Conservation (phyloP, 1,140 invertebrate genomes). For the Rhysida immarginata region DNA sequence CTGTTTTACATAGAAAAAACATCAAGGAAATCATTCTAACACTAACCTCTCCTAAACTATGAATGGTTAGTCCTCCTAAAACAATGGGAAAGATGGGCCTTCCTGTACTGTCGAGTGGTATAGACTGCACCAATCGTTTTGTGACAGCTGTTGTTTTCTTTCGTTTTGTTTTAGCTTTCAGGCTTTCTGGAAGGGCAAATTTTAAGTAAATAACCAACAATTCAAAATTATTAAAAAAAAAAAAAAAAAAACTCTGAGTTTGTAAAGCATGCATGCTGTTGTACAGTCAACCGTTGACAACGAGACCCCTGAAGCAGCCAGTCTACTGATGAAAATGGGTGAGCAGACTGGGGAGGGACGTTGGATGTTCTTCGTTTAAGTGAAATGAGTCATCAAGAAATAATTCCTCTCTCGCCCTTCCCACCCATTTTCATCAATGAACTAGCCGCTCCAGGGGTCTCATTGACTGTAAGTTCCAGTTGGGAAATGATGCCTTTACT, state of each 20-base stretch:
- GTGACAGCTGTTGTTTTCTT: slow-evolving; percentile 24
- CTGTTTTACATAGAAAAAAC: neutral
- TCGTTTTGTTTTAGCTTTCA: slow-evolving; percentile 21
- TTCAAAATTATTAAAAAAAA: no score
- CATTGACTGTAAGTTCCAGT: neutral
- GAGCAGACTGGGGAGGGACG: no score
- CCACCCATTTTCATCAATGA: no score
- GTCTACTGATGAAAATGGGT: no score
- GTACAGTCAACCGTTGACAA: no score
- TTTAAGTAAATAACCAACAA: slow-evolving; percentile 6
- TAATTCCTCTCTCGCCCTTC: no score
- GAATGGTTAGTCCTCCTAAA: slow-evolving; percentile 52
- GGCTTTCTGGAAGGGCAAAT: slow-evolving; percentile 17
- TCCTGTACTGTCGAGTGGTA: slow-evolving; percentile 47
- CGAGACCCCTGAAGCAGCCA: no score
- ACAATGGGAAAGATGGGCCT: slow-evolving; percentile 57
- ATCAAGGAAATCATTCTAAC: neutral
- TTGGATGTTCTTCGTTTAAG: no score
- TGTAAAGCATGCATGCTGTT: neutral
- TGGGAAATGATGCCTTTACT: neutral
- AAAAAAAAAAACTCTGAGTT: neutral
- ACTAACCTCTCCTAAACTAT: slow-evolving; percentile 57
- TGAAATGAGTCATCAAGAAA: neutral
- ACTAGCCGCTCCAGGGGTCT: no score
- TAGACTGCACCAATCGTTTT: slow-evolving; percentile 40